These are phyloP conservation scores for Hippoglossus stenolepis DNA, from an alignment of 2,113 vertebrate species.

Conservation along the genomic window DNA sequence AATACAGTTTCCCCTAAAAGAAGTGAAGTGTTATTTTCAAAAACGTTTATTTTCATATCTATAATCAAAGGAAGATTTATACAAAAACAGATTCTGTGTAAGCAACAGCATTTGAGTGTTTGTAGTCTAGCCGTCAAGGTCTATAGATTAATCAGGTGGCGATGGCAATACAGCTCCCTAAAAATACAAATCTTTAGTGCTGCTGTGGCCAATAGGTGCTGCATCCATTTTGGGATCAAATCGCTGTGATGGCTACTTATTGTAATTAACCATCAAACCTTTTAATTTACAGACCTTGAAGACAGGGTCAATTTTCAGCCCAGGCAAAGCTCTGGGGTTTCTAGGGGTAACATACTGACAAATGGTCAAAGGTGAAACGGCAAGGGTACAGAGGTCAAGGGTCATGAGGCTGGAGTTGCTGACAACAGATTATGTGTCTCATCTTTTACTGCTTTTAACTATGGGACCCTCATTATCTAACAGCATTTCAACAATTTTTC, in stretches of 20 bases:
- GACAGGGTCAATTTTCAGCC: conserved; percentile 51
- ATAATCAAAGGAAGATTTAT: conserved; percentile 90
- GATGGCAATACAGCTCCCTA: conserved; percentile 21
- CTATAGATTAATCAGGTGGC: conserved; percentile 46
- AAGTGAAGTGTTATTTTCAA: conserved; percentile 89
- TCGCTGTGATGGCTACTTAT: conserved; percentile 9
- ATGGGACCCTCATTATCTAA: conserved; percentile 83
- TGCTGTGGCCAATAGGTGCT: conserved; percentile 17
- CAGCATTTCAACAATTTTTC: conserved; percentile 88
- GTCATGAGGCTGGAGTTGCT: conserved; percentile 87
- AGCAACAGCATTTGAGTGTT: conserved; percentile 89
- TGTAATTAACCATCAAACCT: conserved; percentile 15
- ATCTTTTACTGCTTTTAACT: conserved; percentile 83
- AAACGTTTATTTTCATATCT: conserved; percentile 90
- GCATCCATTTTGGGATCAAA: conserved; percentile 9
- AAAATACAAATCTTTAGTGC: conserved; percentile 27
- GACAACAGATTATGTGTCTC: conserved; percentile 81
- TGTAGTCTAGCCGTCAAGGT: conserved; percentile 87
- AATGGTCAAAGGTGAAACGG: conserved; percentile 66
- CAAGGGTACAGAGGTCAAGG: conserved; percentile 63
- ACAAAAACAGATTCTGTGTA: conserved; percentile 90
- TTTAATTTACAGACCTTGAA: conserved; percentile 57
- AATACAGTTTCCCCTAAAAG: conserved; percentile 94
- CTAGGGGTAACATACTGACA: conserved; percentile 70
- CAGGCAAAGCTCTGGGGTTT: conserved; percentile 88